phyloP scores from a whole-genome alignment of 2,797 vertebrate species.

The Okamejei kenojei region DNA sequence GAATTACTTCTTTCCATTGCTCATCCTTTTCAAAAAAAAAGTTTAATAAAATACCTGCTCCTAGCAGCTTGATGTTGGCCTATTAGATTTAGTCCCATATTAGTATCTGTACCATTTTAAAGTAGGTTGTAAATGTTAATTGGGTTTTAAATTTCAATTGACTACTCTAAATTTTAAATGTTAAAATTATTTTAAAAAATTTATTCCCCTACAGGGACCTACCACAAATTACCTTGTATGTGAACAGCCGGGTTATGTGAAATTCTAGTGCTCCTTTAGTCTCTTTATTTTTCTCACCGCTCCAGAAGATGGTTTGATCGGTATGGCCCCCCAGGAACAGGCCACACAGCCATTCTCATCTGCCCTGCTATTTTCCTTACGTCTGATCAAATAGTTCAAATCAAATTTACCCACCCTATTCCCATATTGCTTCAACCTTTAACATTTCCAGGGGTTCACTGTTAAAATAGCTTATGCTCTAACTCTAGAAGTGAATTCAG shows the following conservation, averaged over 20 bases:
- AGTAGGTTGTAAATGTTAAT: conserved; percentile 33
- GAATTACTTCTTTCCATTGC: conserved; percentile 13
- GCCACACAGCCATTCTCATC: not conserved
- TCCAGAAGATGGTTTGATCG: not conserved
- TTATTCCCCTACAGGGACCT: not conserved
- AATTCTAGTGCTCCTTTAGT: not conserved
- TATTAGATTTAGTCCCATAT: conserved; percentile 14
- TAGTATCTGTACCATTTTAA: conserved; percentile 27
- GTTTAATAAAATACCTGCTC: not conserved
- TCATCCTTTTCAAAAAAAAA: conserved; percentile 8
- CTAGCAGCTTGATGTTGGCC: not conserved
- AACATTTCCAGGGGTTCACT: not conserved
- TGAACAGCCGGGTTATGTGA: not conserved
- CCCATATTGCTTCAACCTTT: not conserved
- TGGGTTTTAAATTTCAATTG: conserved; percentile 36
- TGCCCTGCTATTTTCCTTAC: not conserved
- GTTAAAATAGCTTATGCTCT: not conserved
- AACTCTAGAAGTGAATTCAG: not conserved
- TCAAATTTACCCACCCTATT: not conserved
- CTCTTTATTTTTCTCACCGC: not conserved
- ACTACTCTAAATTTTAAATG: conserved; percentile 35
- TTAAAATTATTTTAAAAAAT: conserved; percentile 36
- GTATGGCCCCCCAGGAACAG: not conserved
- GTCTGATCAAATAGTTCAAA: not conserved
- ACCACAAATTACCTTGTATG: not conserved